A percentile compares a stretch with the other conserved stretches of the same genome.
Conservation (phyloP, 1,140 invertebrate genomes). For the Drosophila tropicalis region DNA sequence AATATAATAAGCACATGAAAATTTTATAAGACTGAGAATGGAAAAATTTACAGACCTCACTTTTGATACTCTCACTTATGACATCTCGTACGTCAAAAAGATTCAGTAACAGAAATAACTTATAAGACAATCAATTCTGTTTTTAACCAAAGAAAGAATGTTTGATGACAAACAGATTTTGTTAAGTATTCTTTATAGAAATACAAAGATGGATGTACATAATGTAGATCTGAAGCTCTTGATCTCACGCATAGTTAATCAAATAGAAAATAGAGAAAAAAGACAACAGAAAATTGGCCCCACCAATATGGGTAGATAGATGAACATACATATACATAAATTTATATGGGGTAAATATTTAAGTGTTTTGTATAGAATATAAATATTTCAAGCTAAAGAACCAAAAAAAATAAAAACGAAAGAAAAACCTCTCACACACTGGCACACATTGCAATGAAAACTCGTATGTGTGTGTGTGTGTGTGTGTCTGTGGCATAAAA, state of each 20-base stretch:
- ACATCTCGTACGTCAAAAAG: background rate
- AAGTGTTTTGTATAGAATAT: constrained; percentile 75
- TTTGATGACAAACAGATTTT: too few relatives aligned
- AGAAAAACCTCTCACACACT: constrained; percentile 12
- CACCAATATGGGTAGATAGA: background rate
- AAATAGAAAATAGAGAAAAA: background rate
- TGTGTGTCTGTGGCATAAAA: constrained; percentile 55
- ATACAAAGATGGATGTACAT: too few relatives aligned
- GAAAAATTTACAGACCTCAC: background rate
- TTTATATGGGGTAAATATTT: constrained; percentile 15
- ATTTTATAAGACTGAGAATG: background rate
- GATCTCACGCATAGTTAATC: too few relatives aligned
- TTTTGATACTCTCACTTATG: background rate
- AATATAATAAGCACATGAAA: constrained; percentile 23
- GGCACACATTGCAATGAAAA: constrained; percentile 45
- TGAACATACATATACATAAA: background rate
- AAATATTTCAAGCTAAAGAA: constrained; percentile 66
- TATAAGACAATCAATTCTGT: too few relatives aligned
- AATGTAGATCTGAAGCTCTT: too few relatives aligned
- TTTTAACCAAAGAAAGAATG: too few relatives aligned
- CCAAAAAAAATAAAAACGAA: constrained; percentile 8
- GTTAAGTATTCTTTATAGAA: too few relatives aligned
- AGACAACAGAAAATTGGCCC: background rate
- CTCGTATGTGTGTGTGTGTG: constrained; percentile 39
- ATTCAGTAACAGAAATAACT: too few relatives aligned